A percentile compares a stretch with the other conserved stretches of the same genome.
Evolutionary conservation across 2,113 vertebrate species (phyloP).

Genomic region (Hystrix brachyura): DNA sequence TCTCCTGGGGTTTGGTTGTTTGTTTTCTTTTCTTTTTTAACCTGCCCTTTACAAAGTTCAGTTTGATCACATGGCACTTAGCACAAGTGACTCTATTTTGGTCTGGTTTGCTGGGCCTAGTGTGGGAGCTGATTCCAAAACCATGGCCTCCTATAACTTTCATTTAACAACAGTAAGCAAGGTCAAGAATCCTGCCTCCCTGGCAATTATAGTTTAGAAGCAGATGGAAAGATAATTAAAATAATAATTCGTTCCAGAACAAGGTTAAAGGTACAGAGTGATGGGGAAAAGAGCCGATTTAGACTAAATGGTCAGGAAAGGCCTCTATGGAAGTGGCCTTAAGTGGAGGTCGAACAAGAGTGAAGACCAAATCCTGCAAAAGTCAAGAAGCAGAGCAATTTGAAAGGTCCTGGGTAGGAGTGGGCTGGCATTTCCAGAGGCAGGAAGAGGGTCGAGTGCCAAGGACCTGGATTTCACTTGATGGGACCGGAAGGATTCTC

Average conservation of each 20-base stretch:
- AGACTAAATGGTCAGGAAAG: not conserved
- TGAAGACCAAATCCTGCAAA: not conserved
- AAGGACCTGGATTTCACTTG: not conserved
- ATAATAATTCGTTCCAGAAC: not conserved
- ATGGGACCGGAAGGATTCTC: not conserved
- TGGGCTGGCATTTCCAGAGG: not conserved
- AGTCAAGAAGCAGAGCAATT: not conserved
- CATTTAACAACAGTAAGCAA: not conserved
- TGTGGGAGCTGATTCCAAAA: not conserved
- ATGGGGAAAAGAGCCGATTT: not conserved
- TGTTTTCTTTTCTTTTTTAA: not conserved
- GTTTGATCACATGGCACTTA: not conserved
- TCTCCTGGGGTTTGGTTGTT: not conserved
- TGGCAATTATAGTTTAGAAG: not conserved
- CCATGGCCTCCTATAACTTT: not conserved
- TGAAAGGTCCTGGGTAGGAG: not conserved
- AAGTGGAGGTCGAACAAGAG: not conserved
- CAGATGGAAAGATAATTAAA: not conserved
- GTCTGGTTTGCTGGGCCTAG: not conserved
- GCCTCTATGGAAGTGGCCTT: not conserved
- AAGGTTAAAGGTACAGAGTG: not conserved
- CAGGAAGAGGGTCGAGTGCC: not conserved
- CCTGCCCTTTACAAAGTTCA: not conserved
- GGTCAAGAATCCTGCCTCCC: not conserved
- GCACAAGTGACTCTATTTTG: not conserved